Evolutionary conservation across 2,888 invertebrate genomes (phyloP).

Genomic region (Phengaris alcon): DNA sequence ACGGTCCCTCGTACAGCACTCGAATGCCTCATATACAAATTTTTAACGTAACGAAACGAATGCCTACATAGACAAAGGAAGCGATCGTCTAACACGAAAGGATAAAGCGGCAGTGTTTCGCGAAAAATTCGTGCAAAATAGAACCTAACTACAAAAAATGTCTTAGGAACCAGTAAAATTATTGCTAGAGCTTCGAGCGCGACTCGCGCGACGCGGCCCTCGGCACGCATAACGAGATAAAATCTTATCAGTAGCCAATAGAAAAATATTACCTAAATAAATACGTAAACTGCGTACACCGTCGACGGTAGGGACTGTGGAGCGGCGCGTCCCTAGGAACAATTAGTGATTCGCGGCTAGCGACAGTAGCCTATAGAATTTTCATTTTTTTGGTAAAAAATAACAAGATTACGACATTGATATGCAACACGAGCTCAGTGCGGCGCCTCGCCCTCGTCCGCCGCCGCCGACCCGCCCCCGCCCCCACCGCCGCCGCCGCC

Average conservation of each 20-base stretch:
- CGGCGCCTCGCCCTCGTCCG: conserved; percentile 51
- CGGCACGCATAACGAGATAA: conserved; percentile 70
- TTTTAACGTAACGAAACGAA: conserved; percentile 63
- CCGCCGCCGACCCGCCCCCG: conserved; percentile 44
- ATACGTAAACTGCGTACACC: conserved; percentile 59
- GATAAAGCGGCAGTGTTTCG: conserved; percentile 75
- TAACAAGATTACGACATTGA: conserved; percentile 70
- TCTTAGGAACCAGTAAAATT: conserved; percentile 80
- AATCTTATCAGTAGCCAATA: conserved; percentile 78
- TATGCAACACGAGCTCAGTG: conserved; percentile 58
- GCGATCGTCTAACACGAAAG: conserved; percentile 64
- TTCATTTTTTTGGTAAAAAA: conserved; percentile 68
- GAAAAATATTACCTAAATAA: conserved; percentile 80
- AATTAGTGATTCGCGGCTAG: conserved; percentile 37
- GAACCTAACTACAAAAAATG: conserved; percentile 77
- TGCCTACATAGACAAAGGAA: conserved; percentile 64
- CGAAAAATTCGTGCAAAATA: conserved; percentile 75
- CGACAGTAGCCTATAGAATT: conserved; percentile 32
- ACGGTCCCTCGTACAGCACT: conserved; percentile 78
- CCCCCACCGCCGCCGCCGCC: conserved; percentile 43
- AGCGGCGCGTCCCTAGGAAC: conserved; percentile 39
- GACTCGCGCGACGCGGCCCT: conserved; percentile 51
- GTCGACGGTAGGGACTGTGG: conserved; percentile 43
- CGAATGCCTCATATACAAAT: conserved; percentile 76
- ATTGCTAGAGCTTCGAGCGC: conserved; percentile 75